phyloP scores from a whole-genome alignment of 1,140 invertebrate species.

The Danaus plexippus region DNA sequence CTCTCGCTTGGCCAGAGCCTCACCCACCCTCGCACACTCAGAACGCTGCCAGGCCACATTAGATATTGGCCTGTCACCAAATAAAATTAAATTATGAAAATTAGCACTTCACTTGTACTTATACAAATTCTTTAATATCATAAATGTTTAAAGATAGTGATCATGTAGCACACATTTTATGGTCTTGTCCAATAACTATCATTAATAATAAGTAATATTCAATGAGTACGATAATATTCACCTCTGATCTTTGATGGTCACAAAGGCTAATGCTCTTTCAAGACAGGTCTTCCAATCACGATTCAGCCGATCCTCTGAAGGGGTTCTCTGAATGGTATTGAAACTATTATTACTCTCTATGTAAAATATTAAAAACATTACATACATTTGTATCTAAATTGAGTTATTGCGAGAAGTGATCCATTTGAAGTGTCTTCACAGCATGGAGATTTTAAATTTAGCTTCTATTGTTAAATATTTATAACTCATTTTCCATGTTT shows the following conservation, averaged over 20 bases:
- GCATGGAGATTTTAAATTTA: too few species aligned
- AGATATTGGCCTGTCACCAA: slow-evolving; percentile 29
- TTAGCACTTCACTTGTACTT: too few species aligned
- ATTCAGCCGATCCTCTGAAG: slow-evolving; percentile 41
- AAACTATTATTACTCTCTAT: slow-evolving; percentile 1
- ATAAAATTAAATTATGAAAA: too few species aligned
- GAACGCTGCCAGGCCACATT: slow-evolving; percentile 46
- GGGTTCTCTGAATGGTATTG: slow-evolving; percentile 39
- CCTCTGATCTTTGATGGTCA: slow-evolving; percentile 57
- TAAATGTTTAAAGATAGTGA: too few species aligned
- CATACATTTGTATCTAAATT: too few species aligned
- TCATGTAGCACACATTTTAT: background rate
- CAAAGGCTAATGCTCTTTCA: slow-evolving; percentile 50
- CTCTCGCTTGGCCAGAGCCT: slow-evolving; percentile 26
- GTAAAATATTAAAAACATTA: background rate
- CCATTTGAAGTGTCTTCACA: too few species aligned
- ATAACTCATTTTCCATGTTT: too few species aligned
- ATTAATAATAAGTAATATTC: background rate
- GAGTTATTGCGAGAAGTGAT: too few species aligned
- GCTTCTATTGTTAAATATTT: too few species aligned
- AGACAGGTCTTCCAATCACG: slow-evolving; percentile 45
- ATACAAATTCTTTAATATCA: too few species aligned
- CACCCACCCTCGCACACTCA: slow-evolving; percentile 24
- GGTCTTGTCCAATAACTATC: too few species aligned
- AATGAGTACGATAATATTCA: slow-evolving; percentile 16